phyloP scores from a whole-genome alignment of 1,140 invertebrate genomes.

The Drosophila rufa region DNA sequence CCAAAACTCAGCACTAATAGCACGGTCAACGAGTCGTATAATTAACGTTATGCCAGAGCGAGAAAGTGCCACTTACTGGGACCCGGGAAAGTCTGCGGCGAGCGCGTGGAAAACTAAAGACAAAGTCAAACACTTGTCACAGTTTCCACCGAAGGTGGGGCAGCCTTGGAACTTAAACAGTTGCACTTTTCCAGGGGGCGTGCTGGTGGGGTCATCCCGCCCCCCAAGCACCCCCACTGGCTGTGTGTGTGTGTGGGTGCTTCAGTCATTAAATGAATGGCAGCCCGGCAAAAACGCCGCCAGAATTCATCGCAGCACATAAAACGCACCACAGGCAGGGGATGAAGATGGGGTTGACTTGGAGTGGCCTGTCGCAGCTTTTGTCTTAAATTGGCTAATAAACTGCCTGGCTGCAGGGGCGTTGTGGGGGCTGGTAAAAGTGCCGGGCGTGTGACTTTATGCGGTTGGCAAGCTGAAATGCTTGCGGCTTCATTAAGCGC shows the following conservation, averaged over 20 bases:
- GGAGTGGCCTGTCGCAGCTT: conserved; percentile 61
- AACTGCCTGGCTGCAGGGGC: conserved; percentile 41
- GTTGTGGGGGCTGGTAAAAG: not conserved
- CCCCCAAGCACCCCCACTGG: not conserved
- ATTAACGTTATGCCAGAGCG: conserved; percentile 67
- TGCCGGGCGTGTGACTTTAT: conserved; percentile 60
- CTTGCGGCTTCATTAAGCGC: conserved; percentile 76
- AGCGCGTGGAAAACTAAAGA: conserved; percentile 60
- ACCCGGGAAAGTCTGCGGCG: conserved; percentile 10
- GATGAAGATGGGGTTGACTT: conserved; percentile 10
- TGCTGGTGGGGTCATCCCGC: conserved; percentile 1
- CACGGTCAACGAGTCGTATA: conserved; percentile 81
- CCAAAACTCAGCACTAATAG: conserved; percentile 63
- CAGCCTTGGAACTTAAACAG: conserved; percentile 47
- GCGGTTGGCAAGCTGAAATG: conserved; percentile 64
- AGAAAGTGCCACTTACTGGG: conserved; percentile 38
- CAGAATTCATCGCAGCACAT: conserved; percentile 82
- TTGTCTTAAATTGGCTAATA: conserved; percentile 81
- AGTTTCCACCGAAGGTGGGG: conserved; percentile 24
- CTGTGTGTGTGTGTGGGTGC: conserved; percentile 23
- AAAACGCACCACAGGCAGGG: conserved; percentile 72
- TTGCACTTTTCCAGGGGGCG: conserved; percentile 71
- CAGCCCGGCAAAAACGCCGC: conserved; percentile 66
- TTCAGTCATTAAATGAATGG: conserved; percentile 74
- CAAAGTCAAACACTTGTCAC: conserved; percentile 79